Percentiles rank a stretch among this genome's conserved stretches.
Conservation (phyloP, 2,888 invertebrate species). For the Arctia plantaginis region DNA sequence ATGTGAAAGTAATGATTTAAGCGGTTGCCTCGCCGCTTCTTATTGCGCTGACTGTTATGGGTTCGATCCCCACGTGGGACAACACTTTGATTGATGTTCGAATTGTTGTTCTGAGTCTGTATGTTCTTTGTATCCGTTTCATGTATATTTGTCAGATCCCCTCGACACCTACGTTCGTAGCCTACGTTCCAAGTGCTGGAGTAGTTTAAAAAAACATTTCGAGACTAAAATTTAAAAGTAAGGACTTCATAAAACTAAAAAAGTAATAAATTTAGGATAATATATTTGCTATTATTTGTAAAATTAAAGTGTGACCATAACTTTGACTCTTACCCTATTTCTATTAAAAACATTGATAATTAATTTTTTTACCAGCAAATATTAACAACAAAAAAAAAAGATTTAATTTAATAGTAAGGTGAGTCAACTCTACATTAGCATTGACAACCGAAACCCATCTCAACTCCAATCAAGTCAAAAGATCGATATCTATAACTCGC, state of each 20-base stretch:
- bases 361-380: background rate
- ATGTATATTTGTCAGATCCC: too few relatives aligned
- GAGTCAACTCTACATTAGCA: slow-evolving; percentile 26
- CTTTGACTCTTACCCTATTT: background rate
- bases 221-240: too few relatives aligned
- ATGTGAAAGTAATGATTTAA: too few relatives aligned
- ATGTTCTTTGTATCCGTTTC: too few relatives aligned
- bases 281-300: background rate
- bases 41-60: too few relatives aligned
- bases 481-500: slow-evolving; percentile 60
- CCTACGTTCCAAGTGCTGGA: too few relatives aligned
- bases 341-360: background rate
- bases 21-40: too few relatives aligned
- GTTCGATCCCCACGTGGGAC: too few relatives aligned
- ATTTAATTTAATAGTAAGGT: background rate
- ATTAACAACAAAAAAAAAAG: background rate
- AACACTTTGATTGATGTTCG: too few relatives aligned
- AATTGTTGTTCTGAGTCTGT: too few relatives aligned
- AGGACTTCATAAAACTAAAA: background rate
- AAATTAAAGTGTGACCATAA: background rate
- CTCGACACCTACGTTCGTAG: too few relatives aligned
- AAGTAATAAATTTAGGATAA: background rate
- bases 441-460: slow-evolving; percentile 47
- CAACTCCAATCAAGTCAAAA: slow-evolving; percentile 38
- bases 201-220: too few relatives aligned